phyloP scores from a whole-genome alignment of 2,888 invertebrate species.

The Diarsia brunnea region DNA sequence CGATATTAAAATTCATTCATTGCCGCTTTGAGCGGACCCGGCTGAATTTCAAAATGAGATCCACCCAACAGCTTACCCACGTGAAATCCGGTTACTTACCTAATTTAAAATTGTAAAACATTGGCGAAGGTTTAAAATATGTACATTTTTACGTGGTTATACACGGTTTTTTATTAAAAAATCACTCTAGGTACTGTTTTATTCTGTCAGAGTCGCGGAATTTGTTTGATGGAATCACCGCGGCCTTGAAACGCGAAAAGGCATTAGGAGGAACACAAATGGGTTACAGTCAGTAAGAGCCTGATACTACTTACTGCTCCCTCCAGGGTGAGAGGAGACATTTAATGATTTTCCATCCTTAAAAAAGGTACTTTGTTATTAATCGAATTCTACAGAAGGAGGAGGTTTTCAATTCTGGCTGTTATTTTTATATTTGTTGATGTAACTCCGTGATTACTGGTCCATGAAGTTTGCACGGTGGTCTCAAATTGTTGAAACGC shows the following conservation, averaged over 20 bases:
- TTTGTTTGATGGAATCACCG: too few species aligned
- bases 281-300: too few species aligned
- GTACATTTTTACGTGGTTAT: conserved; percentile 18
- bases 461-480: not conserved
- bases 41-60: conserved; percentile 73
- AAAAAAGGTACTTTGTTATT: not conserved
- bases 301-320: too few species aligned
- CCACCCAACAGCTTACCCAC: conserved; percentile 51
- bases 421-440: not conserved
- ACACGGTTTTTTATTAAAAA: conserved; percentile 7
- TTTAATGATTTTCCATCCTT: too few species aligned
- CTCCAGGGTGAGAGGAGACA: too few species aligned
- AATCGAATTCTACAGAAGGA: not conserved
- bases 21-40: conserved; percentile 65
- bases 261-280: too few species aligned
- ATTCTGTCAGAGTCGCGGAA: too few species aligned
- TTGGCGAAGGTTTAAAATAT: conserved; percentile 19
- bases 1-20: conserved; percentile 75
- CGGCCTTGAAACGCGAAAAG: too few species aligned
- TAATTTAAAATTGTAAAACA: conserved; percentile 57
- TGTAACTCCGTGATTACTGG: not conserved
- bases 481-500: too few species aligned
- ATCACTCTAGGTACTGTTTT: not conserved
- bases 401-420: not conserved
- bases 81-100: conserved; percentile 46